These are phyloP conservation scores for Salvator merianae DNA, from an alignment of 2,113 vertebrate genomes.

Conservation along the genomic window DNA sequence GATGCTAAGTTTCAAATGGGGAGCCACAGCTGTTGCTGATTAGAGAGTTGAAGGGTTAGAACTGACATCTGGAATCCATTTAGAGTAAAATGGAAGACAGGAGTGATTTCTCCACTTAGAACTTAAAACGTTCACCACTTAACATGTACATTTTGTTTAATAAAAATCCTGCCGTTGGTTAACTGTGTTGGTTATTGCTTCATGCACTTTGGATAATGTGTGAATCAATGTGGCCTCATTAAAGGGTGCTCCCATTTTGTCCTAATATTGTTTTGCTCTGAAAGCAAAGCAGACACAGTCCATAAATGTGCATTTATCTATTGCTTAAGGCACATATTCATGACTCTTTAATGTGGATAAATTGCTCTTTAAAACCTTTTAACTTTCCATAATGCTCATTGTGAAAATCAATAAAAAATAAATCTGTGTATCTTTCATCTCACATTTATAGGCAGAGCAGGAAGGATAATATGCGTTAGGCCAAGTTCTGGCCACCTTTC, in stretches of 20 bases:
- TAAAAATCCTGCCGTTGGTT: neutral
- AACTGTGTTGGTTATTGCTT: neutral
- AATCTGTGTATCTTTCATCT: neutral
- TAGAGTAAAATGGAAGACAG: slow-evolving; percentile 11
- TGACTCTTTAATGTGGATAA: neutral
- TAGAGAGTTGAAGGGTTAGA: slow-evolving; percentile 15
- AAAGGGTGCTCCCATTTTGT: neutral
- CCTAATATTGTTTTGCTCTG: neutral
- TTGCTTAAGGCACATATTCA: neutral
- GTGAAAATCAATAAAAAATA: neutral
- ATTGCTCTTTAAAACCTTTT: neutral
- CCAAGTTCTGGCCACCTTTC: neutral
- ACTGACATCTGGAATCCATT: slow-evolving; percentile 16
- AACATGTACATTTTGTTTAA: slow-evolving; percentile 29
- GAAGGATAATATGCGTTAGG: neutral
- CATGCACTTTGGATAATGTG: slow-evolving; percentile 1
- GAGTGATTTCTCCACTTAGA: slow-evolving; percentile 5
- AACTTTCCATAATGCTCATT: neutral
- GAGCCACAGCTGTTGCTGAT: slow-evolving; percentile 36
- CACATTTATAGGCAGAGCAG: neutral
- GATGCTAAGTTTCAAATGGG: slow-evolving; percentile 1
- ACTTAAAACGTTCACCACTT: slow-evolving; percentile 13
- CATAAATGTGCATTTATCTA: neutral
- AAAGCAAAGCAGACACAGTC: neutral
- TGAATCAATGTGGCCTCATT: slow-evolving; percentile 1